Evolutionary conservation across 2,113 vertebrate genomes (phyloP).

Genomic region (Apodemus speciosus): DNA sequence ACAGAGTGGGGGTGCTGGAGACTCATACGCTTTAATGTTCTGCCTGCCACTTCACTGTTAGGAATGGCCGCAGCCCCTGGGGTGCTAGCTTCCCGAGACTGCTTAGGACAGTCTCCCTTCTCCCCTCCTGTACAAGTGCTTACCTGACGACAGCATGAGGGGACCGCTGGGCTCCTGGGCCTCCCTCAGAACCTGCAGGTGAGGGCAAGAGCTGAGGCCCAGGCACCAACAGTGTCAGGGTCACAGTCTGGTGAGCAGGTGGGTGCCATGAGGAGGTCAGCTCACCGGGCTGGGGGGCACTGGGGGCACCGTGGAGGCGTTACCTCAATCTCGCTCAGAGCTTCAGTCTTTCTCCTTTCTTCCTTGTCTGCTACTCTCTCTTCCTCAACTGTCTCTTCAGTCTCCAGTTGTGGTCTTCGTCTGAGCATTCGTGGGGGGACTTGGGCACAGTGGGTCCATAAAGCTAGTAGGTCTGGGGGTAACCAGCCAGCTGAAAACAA

Average conservation of each 20-base stretch:
- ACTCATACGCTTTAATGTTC: background rate
- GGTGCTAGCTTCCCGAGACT: background rate
- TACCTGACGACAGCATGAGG: constrained; percentile 77
- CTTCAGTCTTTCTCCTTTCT: constrained; percentile 63
- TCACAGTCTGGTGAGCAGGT: too few relatives aligned
- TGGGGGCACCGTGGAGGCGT: background rate
- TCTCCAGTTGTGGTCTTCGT: background rate
- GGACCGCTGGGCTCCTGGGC: constrained; percentile 78
- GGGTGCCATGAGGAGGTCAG: background rate
- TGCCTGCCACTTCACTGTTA: background rate
- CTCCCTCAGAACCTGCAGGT: constrained; percentile 69
- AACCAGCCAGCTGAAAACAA: constrained; percentile 56
- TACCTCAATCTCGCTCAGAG: constrained; percentile 77
- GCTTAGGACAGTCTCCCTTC: background rate
- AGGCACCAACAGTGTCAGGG: background rate
- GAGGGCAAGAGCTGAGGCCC: background rate
- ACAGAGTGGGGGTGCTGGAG: background rate
- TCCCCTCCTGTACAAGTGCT: background rate
- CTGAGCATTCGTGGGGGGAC: constrained; percentile 35
- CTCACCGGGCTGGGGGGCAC: too few relatives aligned
- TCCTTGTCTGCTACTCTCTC: constrained; percentile 31
- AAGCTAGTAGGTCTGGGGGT: constrained; percentile 78
- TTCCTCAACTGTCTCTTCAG: constrained; percentile 14
- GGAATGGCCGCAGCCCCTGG: background rate
- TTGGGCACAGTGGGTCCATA: constrained; percentile 79